Evolutionary conservation across 2,888 invertebrate species (phyloP), one percentile per base, ranked within the genome.

Genomic region (Ormyrus pomaceus): DNA sequence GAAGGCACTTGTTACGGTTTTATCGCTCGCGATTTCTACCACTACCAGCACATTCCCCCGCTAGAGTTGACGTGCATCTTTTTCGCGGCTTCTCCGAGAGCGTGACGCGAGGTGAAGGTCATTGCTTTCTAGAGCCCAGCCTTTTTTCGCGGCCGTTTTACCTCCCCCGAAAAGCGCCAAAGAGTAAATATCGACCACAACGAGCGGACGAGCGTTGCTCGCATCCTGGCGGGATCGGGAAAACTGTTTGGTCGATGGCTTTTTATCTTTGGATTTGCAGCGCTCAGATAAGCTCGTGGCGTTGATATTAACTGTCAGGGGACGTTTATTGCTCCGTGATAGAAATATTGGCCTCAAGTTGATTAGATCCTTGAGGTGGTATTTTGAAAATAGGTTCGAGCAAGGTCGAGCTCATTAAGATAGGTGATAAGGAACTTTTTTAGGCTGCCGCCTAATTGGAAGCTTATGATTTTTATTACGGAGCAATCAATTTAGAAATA

Each of bases 1-100:
- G 66, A 11, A 13, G 56, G 77, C 77, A 77, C 77, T 77, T 77
- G 77, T 77, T 77, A 69, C 76, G 64, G 56, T 77, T 69, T 77
- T 62, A 34, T 34, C 64, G 56, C 13, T 50, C 13, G 53, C 64
- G 62, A 77, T 77, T 77, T 53, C 11, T 53, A 11, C 11, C 48
- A 4, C 48, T 70, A 1, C 56, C 56, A 5, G 8, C 69, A 9
- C 59, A 19, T 59, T 34, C 58, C 6, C 48, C 56, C 64, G 5
- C 11, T 46, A 5, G 53, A 50, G 34, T 19, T 13, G 50, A 61
- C 11, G 62, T 46, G 45, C 11, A 46, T 46, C 10, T 62, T 46
- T 46, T 11, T 10, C 34, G 34, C 34, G 34, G 34, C 6, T 62
- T 6, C 9, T 46, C 3, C 11, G 6, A 1, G 6, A 10, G 62